A percentile compares a stretch with the other conserved stretches of the same genome.
Evolutionary conservation across 1,140 invertebrate genomes (phyloP).

Genomic region (Achatina immaculata): DNA sequence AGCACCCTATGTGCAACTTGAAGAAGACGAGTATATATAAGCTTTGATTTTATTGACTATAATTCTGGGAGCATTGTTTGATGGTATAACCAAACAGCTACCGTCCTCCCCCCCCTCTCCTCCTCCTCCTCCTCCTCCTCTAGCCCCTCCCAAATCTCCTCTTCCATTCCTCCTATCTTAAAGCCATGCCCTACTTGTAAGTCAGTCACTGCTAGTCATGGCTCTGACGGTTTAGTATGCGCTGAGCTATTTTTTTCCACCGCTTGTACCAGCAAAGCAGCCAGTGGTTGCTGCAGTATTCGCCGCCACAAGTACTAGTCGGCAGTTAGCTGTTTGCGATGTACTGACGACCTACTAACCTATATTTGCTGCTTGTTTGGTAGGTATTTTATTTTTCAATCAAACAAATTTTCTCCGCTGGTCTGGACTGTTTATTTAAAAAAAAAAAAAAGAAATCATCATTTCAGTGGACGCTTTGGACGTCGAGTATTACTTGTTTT

Average conservation of each 20-base stretch:
- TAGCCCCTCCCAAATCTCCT: neutral
- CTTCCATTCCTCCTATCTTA: neutral
- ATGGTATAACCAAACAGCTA: neutral
- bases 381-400: no score
- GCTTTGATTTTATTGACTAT: no score
- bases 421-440: no score
- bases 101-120: neutral
- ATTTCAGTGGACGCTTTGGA: no score
- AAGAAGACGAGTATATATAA: no score
- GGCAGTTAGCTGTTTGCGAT: conserved; percentile 1
- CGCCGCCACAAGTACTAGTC: neutral
- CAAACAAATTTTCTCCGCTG: no score
- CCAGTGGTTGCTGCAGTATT: conserved; percentile 3
- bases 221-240: neutral
- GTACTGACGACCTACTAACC: conserved; percentile 18
- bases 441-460: no score
- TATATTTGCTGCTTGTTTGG: conserved; percentile 6
- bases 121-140: neutral
- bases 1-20: no score
- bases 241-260: neutral
- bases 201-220: neutral
- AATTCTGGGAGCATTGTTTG: no score
- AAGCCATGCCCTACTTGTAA: no score
- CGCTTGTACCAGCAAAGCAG: neutral
- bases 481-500: no score